Percentiles rank a stretch among this genome's conserved stretches.
phyloP scores from a whole-genome alignment of 2,888 invertebrate genomes.

The Heliconius ismenius region DNA sequence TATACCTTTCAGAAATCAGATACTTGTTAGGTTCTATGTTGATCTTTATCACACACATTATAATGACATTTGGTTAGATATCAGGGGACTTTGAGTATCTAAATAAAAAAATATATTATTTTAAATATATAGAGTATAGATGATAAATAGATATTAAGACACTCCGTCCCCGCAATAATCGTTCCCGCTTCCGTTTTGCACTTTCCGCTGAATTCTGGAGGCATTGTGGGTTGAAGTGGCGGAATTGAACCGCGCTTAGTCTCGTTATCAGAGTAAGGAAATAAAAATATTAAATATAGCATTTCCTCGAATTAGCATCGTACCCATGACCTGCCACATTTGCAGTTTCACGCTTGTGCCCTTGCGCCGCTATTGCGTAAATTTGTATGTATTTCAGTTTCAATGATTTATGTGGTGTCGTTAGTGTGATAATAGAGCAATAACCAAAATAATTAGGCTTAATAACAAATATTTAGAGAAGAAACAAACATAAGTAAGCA shows the following conservation, averaged over 20 bases:
- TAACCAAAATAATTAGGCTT: conserved; percentile 21
- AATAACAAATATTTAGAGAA: conserved; percentile 17
- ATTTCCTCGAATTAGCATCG: no score
- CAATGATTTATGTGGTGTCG: conserved; percentile 20
- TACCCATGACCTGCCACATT: no score
- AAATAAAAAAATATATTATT: background rate
- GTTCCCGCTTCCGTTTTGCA: no score
- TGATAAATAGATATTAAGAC: background rate
- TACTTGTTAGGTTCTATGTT: conserved; percentile 14
- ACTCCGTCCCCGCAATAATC: no score
- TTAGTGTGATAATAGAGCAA: conserved; percentile 22
- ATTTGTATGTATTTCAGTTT: background rate
- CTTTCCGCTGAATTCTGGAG: no score
- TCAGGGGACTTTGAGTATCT: background rate
- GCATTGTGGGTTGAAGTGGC: no score
- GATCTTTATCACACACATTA: conserved; percentile 20
- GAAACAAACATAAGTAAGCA: background rate
- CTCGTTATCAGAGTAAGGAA: no score
- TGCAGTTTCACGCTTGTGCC: no score
- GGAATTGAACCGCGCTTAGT: no score
- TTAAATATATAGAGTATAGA: background rate
- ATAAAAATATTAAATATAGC: no score
- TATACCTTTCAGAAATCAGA: conserved; percentile 14
- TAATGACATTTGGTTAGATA: conserved; percentile 13
- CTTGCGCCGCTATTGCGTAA: no score